Evolutionary conservation across 2,113 vertebrate genomes (phyloP), one percentile per base, ranked within the genome.

Genomic region (Hiodon tergisus): DNA sequence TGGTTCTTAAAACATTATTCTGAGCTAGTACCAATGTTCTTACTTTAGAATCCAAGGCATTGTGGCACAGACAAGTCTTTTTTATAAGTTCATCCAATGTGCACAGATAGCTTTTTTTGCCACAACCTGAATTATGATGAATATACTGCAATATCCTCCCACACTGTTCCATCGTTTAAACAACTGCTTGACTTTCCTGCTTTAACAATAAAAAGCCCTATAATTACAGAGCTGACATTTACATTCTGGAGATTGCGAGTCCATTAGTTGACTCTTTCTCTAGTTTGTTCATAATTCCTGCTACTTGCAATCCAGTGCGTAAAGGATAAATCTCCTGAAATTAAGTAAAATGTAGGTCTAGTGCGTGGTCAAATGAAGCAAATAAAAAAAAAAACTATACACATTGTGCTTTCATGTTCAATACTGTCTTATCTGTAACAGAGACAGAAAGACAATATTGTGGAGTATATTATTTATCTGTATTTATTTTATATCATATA

Each of bases 211-310:
- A 88, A 85, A 84, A 85, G 83, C 80, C 78, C 81, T 74, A 85
- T 89, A 84, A 89, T 87, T 87, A 84, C 83, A 61, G 78, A 71
- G 4, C 31, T 88, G 85, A 86, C 86, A 88, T 88, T 89, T 86
- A 84, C 82, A 75, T 84, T 58, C 69, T 46, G 61, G 71, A 80
- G 76, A 16, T 83, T 7, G 83, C 78, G 84, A 81, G 79, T 77
- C 85, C 78, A 76, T 85, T 85, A 85, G 72, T 75, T 84, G 61
- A 14, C 53, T 5, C 63, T 14, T 3, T 53, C 61, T 55, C 16
- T 5, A 4, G 31, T 73, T 13, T 6, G 17, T 4, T 5, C 4
- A 48, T 14, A 46, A 4, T 53, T 70, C 7, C 66, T n/a, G 16
- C 31, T 11, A 13, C 7, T 46, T 50, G 1, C 51, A 14, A 1